Evolutionary conservation across 2,888 invertebrate species (phyloP), one percentile per base, ranked within the genome.

Genomic region (Amiota mariae): DNA sequence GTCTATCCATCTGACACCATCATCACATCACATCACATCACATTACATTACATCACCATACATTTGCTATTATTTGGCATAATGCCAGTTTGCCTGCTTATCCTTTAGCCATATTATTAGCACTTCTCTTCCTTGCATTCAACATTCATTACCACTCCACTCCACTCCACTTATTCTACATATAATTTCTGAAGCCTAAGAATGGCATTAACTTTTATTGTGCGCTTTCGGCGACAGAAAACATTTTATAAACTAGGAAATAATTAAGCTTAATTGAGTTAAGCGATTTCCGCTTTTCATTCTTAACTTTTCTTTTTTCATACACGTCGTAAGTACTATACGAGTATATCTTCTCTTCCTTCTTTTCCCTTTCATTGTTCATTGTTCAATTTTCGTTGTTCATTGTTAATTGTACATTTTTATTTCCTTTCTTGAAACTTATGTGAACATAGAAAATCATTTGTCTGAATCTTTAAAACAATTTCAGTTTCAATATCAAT

Each of bases 221-320:
- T 84, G 70, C 73, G 61, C 63, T 36, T 36, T 36, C 36, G 36
- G 36, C 36, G 36, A 36, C 67, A 59, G 68, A 72, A 73, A 77
- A 76, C 75, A 54, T 81, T 85, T 72, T 70, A 51, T 74, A 81
- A 83, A 84, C 84, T 83, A 84, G 84, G 82, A 84, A 86, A 86
- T 84, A 84, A 84, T 84, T 86, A 84, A 85, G 86, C 86, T 81
- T 84, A 84, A 84, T 84, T 84, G 86, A 84, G 84, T 84, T 86
- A 84, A 86, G 86, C 82, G 86, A 85, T 84, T 83, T 86, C 83
- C 83, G 74, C 73, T 75, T 77, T 75, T 81, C 49, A 36, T 64
- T 12, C 46, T 13, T 12, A 12, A n/a, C 63, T 15, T 59, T 11
- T 18, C 59, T 13, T 10, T 59, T 15, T 61, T 61, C 24, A 9